These are phyloP conservation scores for Heterohyrax brucei DNA, from an alignment of 2,797 vertebrate genomes.

Conservation along the genomic window DNA sequence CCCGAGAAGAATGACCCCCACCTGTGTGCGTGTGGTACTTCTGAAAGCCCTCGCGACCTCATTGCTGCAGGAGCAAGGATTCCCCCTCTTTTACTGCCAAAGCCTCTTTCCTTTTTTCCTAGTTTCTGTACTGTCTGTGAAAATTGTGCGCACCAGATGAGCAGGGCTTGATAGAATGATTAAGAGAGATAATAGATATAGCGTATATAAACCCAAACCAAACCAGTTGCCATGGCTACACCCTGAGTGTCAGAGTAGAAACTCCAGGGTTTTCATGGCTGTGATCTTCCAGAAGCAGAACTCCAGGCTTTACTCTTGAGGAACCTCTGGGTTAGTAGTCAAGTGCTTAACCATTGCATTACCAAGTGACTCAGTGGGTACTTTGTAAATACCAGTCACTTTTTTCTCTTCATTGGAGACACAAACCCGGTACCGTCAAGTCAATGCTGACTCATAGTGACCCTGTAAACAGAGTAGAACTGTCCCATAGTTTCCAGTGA, in stretches of 20 bases:
- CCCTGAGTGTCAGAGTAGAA: too few species aligned
- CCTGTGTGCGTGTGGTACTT: not conserved
- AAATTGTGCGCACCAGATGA: not conserved
- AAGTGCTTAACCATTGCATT: too few species aligned
- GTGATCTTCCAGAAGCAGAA: too few species aligned
- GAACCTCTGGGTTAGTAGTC: too few species aligned
- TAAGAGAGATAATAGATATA: not conserved
- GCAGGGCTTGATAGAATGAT: not conserved
- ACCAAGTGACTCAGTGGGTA: not conserved
- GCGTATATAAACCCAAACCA: not conserved
- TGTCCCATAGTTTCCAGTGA: too few species aligned
- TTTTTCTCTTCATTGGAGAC: not conserved
- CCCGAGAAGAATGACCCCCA: too few species aligned
- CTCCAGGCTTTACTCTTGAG: too few species aligned
- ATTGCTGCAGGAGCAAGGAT: not conserved
- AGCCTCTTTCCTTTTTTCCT: not conserved
- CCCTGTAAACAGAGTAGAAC: too few species aligned
- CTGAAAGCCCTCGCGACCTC: not conserved
- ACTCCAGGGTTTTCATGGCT: too few species aligned
- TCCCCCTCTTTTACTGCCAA: not conserved
- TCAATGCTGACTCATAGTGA: too few species aligned
- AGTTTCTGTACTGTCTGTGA: not conserved
- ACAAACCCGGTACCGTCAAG: too few species aligned
- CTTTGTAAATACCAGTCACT: not conserved
- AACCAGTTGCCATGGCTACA: too few species aligned